Evolutionary conservation across 2,888 invertebrate species (phyloP).

Genomic region (Trissonchulus sp.): DNA sequence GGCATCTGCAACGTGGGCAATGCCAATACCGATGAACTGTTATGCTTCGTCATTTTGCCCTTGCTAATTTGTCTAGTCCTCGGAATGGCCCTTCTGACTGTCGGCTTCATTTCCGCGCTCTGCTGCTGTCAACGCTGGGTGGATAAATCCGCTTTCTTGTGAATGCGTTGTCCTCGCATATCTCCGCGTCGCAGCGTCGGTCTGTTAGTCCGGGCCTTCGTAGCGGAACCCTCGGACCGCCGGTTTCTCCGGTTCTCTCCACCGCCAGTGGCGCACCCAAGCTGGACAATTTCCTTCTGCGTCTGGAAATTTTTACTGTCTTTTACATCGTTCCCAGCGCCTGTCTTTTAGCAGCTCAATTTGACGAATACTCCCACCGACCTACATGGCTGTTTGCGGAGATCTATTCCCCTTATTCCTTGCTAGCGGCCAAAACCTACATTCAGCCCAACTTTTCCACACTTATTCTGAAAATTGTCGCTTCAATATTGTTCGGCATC

Average conservation of each 20-base stretch:
- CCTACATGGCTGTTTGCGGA: too few relatives aligned
- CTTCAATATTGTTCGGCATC: constrained; percentile 71
- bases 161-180: too few relatives aligned
- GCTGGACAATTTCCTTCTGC: constrained; percentile 56
- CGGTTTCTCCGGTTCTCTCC: background rate
- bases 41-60: constrained; percentile 52
- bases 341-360: constrained; percentile 69
- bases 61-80: constrained; percentile 66
- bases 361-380: constrained; percentile 71
- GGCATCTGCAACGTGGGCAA: constrained; percentile 63
- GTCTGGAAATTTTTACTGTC: constrained; percentile 67
- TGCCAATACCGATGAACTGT: constrained; percentile 3
- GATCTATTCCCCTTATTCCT: constrained; percentile 59
- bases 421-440: background rate
- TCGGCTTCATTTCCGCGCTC: constrained; percentile 65
- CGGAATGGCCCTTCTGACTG: constrained; percentile 65
- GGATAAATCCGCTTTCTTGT: too few relatives aligned
- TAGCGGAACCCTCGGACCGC: background rate
- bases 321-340: constrained; percentile 70
- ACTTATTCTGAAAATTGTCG: constrained; percentile 72
- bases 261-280: constrained; percentile 30
- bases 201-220: background rate
- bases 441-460: constrained; percentile 69
- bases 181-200: too few relatives aligned
- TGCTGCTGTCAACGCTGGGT: constrained; percentile 38